A percentile compares a stretch with the other conserved stretches of the same genome.
phyloP scores from a whole-genome alignment of 2,888 invertebrate genomes.

The Philopedon plagiatum region DNA sequence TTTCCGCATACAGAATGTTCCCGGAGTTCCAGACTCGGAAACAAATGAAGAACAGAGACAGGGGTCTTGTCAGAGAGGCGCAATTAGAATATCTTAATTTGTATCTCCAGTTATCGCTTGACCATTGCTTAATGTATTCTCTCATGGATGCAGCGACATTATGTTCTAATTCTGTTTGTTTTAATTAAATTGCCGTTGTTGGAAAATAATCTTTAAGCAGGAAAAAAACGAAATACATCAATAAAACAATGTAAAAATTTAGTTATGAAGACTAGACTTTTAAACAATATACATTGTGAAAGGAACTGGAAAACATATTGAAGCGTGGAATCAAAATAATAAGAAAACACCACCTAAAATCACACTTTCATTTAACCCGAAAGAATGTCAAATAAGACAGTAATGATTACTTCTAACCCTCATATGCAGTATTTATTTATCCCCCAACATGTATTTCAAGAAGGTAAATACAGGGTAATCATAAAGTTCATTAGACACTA shows the following conservation, averaged over 20 bases:
- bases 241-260: too few relatives aligned
- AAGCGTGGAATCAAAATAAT: too few relatives aligned
- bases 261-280: too few relatives aligned
- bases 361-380: slow-evolving; percentile 1
- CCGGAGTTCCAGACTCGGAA: slow-evolving; percentile 34
- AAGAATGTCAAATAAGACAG: slow-evolving; percentile 46
- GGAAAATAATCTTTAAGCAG: not conserved
- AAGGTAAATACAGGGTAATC: slow-evolving; percentile 67
- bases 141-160: not conserved
- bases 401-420: slow-evolving; percentile 45
- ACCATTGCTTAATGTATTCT: slow-evolving; percentile 67
- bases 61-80: slow-evolving; percentile 44
- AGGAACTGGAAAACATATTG: not conserved
- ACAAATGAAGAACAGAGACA: slow-evolving; percentile 51
- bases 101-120: slow-evolving; percentile 72
- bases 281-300: too few relatives aligned
- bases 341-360: not conserved
- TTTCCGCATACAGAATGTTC: slow-evolving; percentile 23
- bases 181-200: not conserved
- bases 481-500: slow-evolving; percentile 67
- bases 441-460: slow-evolving; percentile 56
- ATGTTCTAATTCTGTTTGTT: not conserved
- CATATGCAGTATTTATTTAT: slow-evolving; percentile 39
- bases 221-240: not conserved
- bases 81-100: slow-evolving; percentile 83